Conservation (phyloP, 2,797 vertebrate genomes). For the Staurois parvus region DNA sequence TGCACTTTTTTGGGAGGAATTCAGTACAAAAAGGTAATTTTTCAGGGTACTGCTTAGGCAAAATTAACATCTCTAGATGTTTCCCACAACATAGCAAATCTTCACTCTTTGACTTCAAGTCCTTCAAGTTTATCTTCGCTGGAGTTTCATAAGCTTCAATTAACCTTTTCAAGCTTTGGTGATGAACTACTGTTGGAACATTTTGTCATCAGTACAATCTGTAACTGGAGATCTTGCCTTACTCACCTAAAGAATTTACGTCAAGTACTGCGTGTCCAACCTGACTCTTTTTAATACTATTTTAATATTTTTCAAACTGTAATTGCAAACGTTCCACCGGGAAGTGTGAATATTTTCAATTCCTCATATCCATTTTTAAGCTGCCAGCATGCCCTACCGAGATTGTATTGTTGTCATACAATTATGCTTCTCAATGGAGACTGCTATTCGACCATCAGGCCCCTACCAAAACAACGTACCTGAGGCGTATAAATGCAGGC, state of each 20-base stretch:
- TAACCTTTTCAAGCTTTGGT: neutral
- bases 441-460: slow-evolving; percentile 52
- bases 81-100: no score
- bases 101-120: no score
- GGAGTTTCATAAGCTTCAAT: neutral
- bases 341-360: slow-evolving; percentile 48
- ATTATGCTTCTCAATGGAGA: slow-evolving; percentile 47
- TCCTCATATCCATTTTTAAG: slow-evolving; percentile 55
- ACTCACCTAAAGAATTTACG: slow-evolving; percentile 15
- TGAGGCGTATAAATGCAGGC: slow-evolving; percentile 59
- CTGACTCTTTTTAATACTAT: slow-evolving; percentile 7
- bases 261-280: slow-evolving; percentile 7
- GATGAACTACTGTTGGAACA: neutral
- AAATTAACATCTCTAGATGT: no score
- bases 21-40: no score
- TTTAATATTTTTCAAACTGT: slow-evolving; percentile 46
- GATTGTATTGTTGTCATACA: slow-evolving; percentile 54
- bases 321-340: slow-evolving; percentile 32
- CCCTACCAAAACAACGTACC: slow-evolving; percentile 57
- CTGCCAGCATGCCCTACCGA: slow-evolving; percentile 27
- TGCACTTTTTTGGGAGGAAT: no score
- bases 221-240: neutral
- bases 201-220: neutral
- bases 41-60: no score
- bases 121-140: neutral